Evolutionary conservation across 2,797 vertebrate species (phyloP).

Genomic region (Anisognathus igniventris): DNA sequence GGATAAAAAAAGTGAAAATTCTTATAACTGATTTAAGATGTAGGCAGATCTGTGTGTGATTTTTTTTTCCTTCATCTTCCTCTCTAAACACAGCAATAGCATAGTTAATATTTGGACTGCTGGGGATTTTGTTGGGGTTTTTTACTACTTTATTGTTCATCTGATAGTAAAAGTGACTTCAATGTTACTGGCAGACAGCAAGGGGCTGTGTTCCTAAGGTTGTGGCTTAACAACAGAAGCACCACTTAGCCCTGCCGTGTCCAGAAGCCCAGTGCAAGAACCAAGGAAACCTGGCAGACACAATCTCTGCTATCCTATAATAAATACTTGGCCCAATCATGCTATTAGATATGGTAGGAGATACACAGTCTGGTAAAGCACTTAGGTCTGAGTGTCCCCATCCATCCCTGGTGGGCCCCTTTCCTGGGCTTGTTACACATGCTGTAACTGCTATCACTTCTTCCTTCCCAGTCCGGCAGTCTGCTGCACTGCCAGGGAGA

Average conservation of each 20-base stretch:
- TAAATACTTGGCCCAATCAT: not conserved
- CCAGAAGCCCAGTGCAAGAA: not conserved
- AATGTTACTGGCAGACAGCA: not conserved
- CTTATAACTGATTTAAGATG: not conserved
- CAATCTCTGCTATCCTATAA: not conserved
- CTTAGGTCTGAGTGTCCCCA: not conserved
- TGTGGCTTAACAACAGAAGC: not conserved
- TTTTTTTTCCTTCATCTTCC: not conserved
- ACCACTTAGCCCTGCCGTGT: not conserved
- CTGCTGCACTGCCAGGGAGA: not conserved
- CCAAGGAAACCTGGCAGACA: not conserved
- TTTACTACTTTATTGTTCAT: not conserved
- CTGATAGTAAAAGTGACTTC: not conserved
- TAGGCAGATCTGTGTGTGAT: not conserved
- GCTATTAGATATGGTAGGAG: not conserved
- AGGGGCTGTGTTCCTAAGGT: not conserved
- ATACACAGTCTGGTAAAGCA: not conserved
- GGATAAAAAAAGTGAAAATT: not conserved
- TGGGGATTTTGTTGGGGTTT: rapidly evolving
- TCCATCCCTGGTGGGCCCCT: not conserved
- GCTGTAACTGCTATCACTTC: not conserved
- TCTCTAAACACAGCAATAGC: not conserved
- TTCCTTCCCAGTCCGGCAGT: not conserved
- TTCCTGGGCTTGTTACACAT: not conserved
- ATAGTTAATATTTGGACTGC: not conserved